These are phyloP conservation scores for Acanthochromis polyacanthus DNA, from an alignment of 2,113 vertebrate species.

Conservation along the genomic window DNA sequence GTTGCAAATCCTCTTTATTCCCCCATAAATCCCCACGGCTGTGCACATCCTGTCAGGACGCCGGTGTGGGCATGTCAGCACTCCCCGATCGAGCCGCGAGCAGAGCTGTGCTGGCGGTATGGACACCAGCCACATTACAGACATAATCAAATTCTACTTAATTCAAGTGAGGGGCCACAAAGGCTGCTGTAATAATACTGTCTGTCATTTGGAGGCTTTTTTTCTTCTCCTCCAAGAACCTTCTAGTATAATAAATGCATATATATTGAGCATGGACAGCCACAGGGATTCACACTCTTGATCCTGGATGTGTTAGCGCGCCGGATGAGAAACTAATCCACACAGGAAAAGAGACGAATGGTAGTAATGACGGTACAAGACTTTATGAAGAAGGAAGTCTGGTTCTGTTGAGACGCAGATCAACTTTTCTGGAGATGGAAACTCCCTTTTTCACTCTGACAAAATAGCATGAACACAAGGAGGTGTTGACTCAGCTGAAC, in stretches of 20 bases:
- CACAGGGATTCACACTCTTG: slow-evolving; percentile 33
- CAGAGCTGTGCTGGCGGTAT: slow-evolving; percentile 48
- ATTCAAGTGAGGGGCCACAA: slow-evolving; percentile 65
- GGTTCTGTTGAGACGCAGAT: slow-evolving; percentile 18
- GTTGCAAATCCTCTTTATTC: slow-evolving; percentile 83
- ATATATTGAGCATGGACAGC: slow-evolving; percentile 10
- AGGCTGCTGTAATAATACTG: slow-evolving; percentile 58
- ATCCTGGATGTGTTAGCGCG: slow-evolving; percentile 34
- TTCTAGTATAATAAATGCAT: slow-evolving; percentile 45
- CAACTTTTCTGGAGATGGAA: neutral
- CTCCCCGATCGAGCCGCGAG: slow-evolving; percentile 53
- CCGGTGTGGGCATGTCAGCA: slow-evolving; percentile 71
- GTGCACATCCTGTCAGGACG: slow-evolving; percentile 78
- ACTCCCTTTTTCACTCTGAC: neutral
- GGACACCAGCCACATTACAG: slow-evolving; percentile 70
- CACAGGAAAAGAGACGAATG: slow-evolving; percentile 14
- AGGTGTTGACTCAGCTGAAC: neutral
- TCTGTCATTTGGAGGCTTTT: slow-evolving; percentile 48
- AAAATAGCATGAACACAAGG: neutral
- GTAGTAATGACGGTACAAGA: slow-evolving; percentile 11
- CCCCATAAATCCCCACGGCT: slow-evolving; percentile 78
- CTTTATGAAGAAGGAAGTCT: neutral
- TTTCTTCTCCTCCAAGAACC: slow-evolving; percentile 25
- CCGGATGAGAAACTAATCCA: slow-evolving; percentile 38
- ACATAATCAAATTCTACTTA: slow-evolving; percentile 79